Evolutionary conservation across 2,888 invertebrate species (phyloP), one percentile per base, ranked within the genome.

Genomic region (Chaitophorus viminalis): DNA sequence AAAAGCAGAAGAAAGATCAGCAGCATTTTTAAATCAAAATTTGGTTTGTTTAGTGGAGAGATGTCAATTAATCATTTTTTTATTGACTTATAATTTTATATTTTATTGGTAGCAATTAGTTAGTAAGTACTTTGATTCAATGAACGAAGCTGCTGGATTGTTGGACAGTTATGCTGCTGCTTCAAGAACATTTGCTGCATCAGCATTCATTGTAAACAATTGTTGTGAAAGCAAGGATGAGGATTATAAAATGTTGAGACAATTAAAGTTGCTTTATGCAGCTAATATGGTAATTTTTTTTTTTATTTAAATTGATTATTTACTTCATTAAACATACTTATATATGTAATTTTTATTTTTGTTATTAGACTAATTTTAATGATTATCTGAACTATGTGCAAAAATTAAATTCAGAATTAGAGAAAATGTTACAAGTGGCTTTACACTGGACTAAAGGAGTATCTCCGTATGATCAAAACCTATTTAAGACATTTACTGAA

Each of bases 401-500:
- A 74, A 46, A 46, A 33, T 65, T 87, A 25, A 46, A 87, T 5
- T 54, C 18, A 0, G 60, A 74, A 31, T 81, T 87, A 0, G 81
- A 74, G 4, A 81, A 74, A 81, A 65, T 70, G 0, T 0, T 11
- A 29, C n/a, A 87, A n/a, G 39, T 65, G 6, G 74, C 79, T 31
- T 11, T 81, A 65, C 2, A 65, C 18, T 87, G 81, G 86, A 33
- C 79, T 21, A 36, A 6, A 46, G 81, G 81, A 52, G 46, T 87
- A 6, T 74, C 81, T 25, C 74, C 79, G 3, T 87, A 87, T 39
- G 87, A 87, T 87, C 74, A 11, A 74, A 25, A 31, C n/a, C 31
- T 81, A 46, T 81, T 81, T 81, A 6, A 17, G 25, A 21, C 78
- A 0, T 3, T 65, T 0, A 75, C 39, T 2, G 46, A 60, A 25